Conservation (phyloP, 2,113 vertebrate species). For the Neotragus moschatus region DNA sequence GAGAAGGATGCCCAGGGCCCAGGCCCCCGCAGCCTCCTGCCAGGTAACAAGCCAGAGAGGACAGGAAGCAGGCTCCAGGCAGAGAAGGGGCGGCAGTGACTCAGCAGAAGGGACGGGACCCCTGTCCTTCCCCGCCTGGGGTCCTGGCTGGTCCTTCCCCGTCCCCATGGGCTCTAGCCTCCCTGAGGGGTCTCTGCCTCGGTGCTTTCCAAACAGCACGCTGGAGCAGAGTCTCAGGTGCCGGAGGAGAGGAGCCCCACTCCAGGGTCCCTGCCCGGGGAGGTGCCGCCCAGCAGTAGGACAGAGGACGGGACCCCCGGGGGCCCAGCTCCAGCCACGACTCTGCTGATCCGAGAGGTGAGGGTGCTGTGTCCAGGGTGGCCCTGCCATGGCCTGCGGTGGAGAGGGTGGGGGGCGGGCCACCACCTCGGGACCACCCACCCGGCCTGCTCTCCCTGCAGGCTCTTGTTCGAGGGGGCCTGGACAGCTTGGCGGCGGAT, state of each 20-base stretch:
- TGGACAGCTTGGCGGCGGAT: slow-evolving; percentile 80
- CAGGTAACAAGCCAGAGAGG: slow-evolving; percentile 70
- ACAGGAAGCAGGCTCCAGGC: background rate
- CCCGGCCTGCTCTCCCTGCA: slow-evolving; percentile 52
- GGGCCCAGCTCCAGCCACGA: slow-evolving; percentile 74
- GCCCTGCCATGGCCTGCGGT: background rate
- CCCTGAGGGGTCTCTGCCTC: background rate
- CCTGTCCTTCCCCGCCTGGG: background rate
- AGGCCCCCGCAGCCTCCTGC: background rate
- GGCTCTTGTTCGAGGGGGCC: slow-evolving; percentile 85
- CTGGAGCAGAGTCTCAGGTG: background rate
- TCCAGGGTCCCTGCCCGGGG: background rate
- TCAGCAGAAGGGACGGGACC: fast-evolving
- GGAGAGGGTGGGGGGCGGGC: background rate
- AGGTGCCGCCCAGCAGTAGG: background rate
- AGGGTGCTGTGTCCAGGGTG: background rate
- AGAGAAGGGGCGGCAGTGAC: background rate
- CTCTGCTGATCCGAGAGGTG: slow-evolving; percentile 89
- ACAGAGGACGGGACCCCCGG: background rate
- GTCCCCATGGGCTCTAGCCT: fast-evolving
- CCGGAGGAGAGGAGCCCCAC: background rate
- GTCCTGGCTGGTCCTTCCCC: background rate
- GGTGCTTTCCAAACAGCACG: slow-evolving; percentile 50
- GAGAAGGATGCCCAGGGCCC: background rate
- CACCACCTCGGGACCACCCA: background rate